phyloP scores from a whole-genome alignment of 1,140 invertebrate genomes.

The Popillia japonica region DNA sequence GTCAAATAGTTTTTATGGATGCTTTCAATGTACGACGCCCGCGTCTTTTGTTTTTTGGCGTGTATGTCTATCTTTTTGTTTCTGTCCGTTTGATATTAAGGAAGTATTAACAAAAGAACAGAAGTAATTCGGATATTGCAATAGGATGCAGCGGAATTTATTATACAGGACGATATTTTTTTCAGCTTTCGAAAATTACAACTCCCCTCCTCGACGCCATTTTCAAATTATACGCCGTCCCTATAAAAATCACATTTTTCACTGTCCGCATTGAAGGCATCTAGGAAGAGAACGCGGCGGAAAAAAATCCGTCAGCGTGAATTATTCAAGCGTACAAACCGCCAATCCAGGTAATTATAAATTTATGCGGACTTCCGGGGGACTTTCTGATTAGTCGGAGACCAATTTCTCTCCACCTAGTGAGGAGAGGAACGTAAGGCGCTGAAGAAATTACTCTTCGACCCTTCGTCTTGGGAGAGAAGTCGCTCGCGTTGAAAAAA shows the following conservation, averaged over 20 bases:
- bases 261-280: conserved; percentile 21
- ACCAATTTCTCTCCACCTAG: conserved; percentile 5
- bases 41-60: background rate
- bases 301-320: conserved; percentile 10
- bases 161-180: background rate
- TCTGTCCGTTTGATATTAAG: background rate
- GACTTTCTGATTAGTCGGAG: conserved; percentile 27
- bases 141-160: background rate
- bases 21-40: background rate
- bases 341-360: conserved; percentile 34
- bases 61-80: background rate
- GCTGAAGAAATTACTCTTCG: conserved; percentile 6
- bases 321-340: conserved; percentile 25
- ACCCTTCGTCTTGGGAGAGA: background rate
- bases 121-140: background rate
- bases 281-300: background rate
- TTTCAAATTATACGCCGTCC: conserved; percentile 1
- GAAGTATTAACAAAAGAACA: background rate
- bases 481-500: background rate
- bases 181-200: background rate
- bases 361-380: conserved; percentile 32
- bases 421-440: background rate
- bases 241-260: conserved; percentile 19
- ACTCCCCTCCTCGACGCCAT: background rate
- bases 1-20: conserved; percentile 27